phyloP scores from a whole-genome alignment of 2,797 vertebrate species.

The Echiichthys vipera region DNA sequence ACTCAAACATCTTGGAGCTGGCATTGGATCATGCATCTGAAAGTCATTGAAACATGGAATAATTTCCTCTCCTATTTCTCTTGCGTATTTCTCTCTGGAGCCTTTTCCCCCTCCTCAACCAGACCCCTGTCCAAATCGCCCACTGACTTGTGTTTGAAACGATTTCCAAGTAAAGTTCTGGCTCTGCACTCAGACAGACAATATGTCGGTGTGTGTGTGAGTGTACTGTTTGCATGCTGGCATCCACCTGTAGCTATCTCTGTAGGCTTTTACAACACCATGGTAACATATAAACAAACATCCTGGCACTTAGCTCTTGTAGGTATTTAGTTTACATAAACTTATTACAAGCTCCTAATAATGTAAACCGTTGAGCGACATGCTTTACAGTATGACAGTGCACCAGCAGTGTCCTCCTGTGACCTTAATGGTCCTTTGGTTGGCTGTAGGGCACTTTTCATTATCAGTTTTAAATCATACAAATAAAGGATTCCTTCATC shows the following conservation, averaged over 20 bases:
- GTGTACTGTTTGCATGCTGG: conserved; percentile 13
- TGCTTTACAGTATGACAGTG: neutral
- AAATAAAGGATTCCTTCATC: neutral
- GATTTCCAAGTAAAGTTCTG: conserved; percentile 55
- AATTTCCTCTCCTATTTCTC: conserved; percentile 58
- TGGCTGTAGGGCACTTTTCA: neutral
- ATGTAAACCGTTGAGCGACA: neutral
- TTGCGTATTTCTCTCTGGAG: conserved; percentile 49
- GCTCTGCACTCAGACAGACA: conserved; percentile 25
- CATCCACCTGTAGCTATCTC: conserved; percentile 26
- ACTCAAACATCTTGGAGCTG: conserved; percentile 70
- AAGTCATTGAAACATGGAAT: conserved; percentile 76
- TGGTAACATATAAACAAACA: conserved; percentile 18
- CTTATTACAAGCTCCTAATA: neutral
- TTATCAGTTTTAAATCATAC: neutral
- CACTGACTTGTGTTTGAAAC: conserved; percentile 61
- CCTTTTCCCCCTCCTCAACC: conserved; percentile 42
- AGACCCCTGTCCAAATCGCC: conserved; percentile 59
- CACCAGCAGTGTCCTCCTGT: neutral
- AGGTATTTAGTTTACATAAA: conserved; percentile 15
- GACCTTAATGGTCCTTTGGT: conserved; percentile 1
- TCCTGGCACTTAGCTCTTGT: conserved; percentile 1
- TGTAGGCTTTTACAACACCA: conserved; percentile 22
- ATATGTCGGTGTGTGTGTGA: neutral
- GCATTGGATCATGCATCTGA: conserved; percentile 70